Base-by-base conservation (phyloP, 2,113 vertebrate species). In the Glaucomys volans region DNA sequence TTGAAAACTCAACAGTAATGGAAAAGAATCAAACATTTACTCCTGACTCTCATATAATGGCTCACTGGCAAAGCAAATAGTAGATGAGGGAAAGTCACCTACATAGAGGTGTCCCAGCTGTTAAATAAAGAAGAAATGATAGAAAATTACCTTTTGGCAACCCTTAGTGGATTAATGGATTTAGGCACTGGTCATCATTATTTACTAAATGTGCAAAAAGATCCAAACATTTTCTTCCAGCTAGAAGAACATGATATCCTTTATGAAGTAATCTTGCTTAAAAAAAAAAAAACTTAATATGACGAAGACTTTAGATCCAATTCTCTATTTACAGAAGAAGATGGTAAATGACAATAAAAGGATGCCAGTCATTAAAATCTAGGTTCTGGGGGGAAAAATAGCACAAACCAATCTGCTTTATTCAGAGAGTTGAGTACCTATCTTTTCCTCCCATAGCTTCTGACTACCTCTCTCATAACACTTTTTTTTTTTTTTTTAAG, bases 11-110 rank as follows among this genome's bases (percentile, higher is more conserved):
- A 47, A 42, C 80, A 69, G 30, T 75, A 95, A 88, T 44, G 12
- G 72, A 75, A 75, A 90, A 93, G 37, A 93, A 62, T 84, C n/a
- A 76, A 76, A 26, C 10, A 87, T 95, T 96, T 90, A 74, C 81
- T 90, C 32, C 57, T 86, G 13, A n/a, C 35, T 89, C n/a, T 66
- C 30, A 52, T 37, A 1, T 85, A 81, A 32, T 80, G 66, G 40
- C 22, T 67, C 35, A 26, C 35, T 50, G 66, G 57, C 47, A 81
- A 90, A 96, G 54, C 47, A 89, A 80, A 81, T 79, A 54, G 62
- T 71, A 66, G 20, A 57, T n/a, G n/a, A 90, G 40, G 44, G 84
- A 87, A 92, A 76, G 11, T 52, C 8, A 30, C 81, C 69, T 81
- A 64, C 17, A 52, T 77, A n/a, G 62, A 83, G n/a, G 50, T 72